Evolutionary conservation across 1,140 invertebrate genomes (phyloP).

Genomic region (Varroa destructor): DNA sequence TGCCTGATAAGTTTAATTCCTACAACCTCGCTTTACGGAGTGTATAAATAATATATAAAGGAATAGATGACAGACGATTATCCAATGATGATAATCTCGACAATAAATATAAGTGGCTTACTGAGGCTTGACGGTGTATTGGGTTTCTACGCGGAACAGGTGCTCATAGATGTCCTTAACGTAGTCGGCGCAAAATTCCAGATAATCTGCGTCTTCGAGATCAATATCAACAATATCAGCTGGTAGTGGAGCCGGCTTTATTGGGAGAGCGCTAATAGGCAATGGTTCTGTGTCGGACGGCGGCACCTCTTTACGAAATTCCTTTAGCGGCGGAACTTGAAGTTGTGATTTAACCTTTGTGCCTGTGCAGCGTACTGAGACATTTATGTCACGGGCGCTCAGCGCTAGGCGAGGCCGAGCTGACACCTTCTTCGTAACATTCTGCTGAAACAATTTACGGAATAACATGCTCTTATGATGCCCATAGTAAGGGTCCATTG

Average conservation of each 20-base stretch:
- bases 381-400: conserved; percentile 2
- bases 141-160: conserved; percentile 53
- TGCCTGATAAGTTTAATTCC: too few species aligned
- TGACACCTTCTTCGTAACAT: neutral
- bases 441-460: neutral
- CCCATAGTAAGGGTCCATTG: too few species aligned
- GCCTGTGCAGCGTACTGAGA: neutral
- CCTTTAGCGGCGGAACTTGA: neutral
- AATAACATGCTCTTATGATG: too few species aligned
- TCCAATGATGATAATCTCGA: too few species aligned
- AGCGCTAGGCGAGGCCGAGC: conserved; percentile 4
- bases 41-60: too few species aligned
- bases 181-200: conserved; percentile 62
- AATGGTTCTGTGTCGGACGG: neutral
- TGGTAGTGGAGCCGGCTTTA: conserved; percentile 32
- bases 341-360: neutral
- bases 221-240: conserved; percentile 51
- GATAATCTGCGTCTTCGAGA: conserved; percentile 56
- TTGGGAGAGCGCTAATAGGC: too few species aligned
- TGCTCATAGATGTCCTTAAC: conserved; percentile 72
- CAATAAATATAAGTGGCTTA: conserved; percentile 38
- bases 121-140: too few species aligned
- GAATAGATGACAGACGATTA: too few species aligned
- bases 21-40: too few species aligned
- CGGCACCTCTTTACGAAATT: neutral